Percentiles rank a stretch among this genome's conserved stretches.
Evolutionary conservation across 2,797 vertebrate species (phyloP).

Genomic region (Muscicapa comitata): DNA sequence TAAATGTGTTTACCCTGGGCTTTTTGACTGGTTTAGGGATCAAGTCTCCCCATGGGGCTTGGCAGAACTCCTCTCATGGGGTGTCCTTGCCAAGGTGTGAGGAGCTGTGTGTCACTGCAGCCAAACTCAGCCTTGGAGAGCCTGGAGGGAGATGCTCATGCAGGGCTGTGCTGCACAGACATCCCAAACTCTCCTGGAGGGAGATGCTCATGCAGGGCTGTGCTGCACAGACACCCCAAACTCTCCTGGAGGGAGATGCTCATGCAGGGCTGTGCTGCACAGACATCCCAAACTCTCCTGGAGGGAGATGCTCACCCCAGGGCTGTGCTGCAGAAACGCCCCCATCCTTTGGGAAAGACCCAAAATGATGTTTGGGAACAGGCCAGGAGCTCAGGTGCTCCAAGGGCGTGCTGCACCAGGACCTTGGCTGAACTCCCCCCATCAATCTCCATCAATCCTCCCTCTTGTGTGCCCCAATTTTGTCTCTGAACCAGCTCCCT

Average conservation of each 20-base stretch:
- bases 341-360: neutral
- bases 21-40: neutral
- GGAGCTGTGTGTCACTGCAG: neutral
- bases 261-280: neutral
- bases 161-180: neutral
- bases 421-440: neutral
- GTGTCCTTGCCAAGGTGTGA: neutral
- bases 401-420: neutral
- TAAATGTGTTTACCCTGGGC: neutral
- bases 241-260: neutral
- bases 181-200: too few species aligned
- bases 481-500: neutral
- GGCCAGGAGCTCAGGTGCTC: neutral
- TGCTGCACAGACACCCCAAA: neutral
- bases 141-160: neutral
- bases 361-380: neutral
- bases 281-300: neutral
- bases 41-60: neutral
- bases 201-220: neutral
- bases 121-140: too few species aligned
- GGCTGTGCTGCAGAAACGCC: neutral
- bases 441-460: constrained; percentile 45
- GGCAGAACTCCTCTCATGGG: neutral
- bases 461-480: neutral
- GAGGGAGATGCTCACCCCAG: neutral